Evolutionary conservation across 2,888 invertebrate genomes (phyloP), one percentile per base, ranked within the genome.

Genomic region (Ernsta delagoae): DNA sequence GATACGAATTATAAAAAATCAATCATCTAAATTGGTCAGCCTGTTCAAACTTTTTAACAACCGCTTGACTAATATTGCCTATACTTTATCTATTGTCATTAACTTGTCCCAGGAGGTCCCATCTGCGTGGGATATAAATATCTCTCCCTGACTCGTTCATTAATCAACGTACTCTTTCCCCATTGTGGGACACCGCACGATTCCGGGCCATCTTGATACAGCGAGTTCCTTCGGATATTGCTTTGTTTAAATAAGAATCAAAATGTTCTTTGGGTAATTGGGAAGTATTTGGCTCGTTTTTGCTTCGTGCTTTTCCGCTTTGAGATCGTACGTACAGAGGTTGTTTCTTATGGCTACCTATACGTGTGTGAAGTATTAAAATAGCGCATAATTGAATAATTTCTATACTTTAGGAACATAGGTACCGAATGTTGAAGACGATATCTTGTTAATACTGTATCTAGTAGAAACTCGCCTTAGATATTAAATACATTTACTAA

Each of bases 91-190:
- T 62, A 62, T 50, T 24, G 50, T 62, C 62, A 62, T 68, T 68
- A 68, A 68, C 62, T 68, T 63, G 68, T 63, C 59, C 62, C 59
- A 36, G 59, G 39, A 8, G 50, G 62, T 63, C 68, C 68, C 68
- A 68, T 68, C 68, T 68, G 68, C 59, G 68, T 50, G 41, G 62
- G 67, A 57, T 68, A 68, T 62, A 67, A 56, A 68, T 62, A 62
- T 62, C 61, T 48, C 43, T 45, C 39, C 36, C 54, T 50, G 59
- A 63, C 63, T 69, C 12, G 63, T 63, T 63, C 68, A 69, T 69
- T 69, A 63, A 69, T 69, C 63, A 69, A 69, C 57, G 68, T 63
- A 59, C 68, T 69, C 68, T 63, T 69, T 63, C 63, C 68, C 67
- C 68, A 57, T 69, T 63, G 68, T 57, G 68, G 62, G 62, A 63